phyloP scores from a whole-genome alignment of 2,113 vertebrate genomes.

The Coregonus clupeaformis region DNA sequence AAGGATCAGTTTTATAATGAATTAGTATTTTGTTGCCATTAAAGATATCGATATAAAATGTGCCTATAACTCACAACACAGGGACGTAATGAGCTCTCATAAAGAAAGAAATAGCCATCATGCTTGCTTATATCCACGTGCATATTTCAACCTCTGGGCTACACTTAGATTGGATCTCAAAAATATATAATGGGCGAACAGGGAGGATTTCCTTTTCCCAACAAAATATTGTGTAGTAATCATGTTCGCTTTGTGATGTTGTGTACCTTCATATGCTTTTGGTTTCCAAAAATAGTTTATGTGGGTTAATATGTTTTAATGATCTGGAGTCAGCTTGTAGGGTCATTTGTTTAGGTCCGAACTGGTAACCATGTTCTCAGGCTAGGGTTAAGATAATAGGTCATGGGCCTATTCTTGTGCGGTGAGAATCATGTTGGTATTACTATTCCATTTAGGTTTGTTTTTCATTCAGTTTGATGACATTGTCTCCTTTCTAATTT shows the following conservation, averaged over 20 bases:
- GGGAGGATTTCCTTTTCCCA: not conserved
- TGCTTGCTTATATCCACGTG: slow-evolving; percentile 27
- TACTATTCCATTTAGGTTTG: too few species aligned
- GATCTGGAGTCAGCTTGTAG: not conserved
- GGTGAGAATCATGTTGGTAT: too few species aligned
- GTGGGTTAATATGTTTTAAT: not conserved
- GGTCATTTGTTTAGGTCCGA: not conserved
- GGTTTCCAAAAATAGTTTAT: not conserved
- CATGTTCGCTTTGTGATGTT: not conserved
- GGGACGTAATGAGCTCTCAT: slow-evolving; percentile 37
- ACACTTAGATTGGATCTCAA: slow-evolving; percentile 28
- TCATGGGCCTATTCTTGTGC: not conserved
- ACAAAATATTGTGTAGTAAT: not conserved
- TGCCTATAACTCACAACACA: slow-evolving; percentile 33
- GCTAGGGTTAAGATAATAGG: too few species aligned
- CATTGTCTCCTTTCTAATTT: too few species aligned
- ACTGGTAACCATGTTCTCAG: not conserved
- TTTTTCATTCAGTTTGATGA: too few species aligned
- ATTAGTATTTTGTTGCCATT: slow-evolving; percentile 51
- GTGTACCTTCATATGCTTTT: not conserved
- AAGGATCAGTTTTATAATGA: slow-evolving; percentile 61
- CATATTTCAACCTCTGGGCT: slow-evolving; percentile 25
- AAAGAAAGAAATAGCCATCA: slow-evolving; percentile 37
- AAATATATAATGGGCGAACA: slow-evolving; percentile 20
- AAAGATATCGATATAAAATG: slow-evolving; percentile 46